These are phyloP conservation scores for Elephantulus edwardii DNA, from an alignment of 2,113 vertebrate genomes.

Conservation along the genomic window DNA sequence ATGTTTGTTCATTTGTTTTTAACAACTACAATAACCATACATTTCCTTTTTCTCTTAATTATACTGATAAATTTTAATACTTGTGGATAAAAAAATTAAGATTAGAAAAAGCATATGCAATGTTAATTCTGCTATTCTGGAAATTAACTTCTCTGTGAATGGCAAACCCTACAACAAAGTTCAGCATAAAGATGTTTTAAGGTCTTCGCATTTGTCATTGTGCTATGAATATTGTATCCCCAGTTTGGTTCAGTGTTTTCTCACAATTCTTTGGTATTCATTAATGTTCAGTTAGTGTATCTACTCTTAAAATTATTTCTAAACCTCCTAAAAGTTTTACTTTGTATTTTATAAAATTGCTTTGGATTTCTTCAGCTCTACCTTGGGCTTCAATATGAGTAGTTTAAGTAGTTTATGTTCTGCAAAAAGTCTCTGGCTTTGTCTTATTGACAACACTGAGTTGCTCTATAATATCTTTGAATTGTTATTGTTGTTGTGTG, in stretches of 20 bases:
- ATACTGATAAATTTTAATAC: not conserved
- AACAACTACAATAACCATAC: not conserved
- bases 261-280: not conserved
- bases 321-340: not conserved
- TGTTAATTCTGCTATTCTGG: not conserved
- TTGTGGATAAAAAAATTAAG: not conserved
- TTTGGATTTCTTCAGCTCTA: not conserved
- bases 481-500: no score
- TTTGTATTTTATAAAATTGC: not conserved
- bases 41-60: conserved; percentile 9
- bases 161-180: not conserved
- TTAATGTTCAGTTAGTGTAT: not conserved
- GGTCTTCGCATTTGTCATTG: not conserved
- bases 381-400: not conserved
- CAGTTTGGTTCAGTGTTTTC: not conserved
- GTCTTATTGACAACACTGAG: not conserved
- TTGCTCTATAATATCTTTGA: not conserved
- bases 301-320: not conserved
- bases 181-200: not conserved
- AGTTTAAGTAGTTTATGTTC: not conserved
- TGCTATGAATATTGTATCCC: not conserved
- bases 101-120: not conserved
- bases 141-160: not conserved
- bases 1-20: no score
- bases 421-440: not conserved